These are phyloP conservation scores for Corythornis madagascariensis DNA, from an alignment of 2,113 vertebrate genomes.

Conservation along the genomic window DNA sequence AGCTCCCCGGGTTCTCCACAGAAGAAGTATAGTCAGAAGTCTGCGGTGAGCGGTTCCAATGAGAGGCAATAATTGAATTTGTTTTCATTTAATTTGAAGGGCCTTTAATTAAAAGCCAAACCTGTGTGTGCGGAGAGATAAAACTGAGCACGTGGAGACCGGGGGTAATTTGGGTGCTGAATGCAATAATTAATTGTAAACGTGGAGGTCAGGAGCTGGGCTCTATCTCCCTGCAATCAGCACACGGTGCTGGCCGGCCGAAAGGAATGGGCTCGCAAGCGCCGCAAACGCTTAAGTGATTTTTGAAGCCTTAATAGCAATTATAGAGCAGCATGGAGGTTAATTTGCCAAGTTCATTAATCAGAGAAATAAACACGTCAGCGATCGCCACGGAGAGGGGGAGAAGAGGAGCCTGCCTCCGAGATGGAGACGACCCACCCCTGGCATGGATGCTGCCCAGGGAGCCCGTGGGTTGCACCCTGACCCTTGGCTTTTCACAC, in stretches of 20 bases:
- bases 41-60: slow-evolving; percentile 71
- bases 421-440: background rate
- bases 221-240: slow-evolving; percentile 76
- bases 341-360: slow-evolving; percentile 78
- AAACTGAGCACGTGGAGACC: slow-evolving; percentile 71
- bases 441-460: background rate
- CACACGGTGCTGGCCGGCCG: background rate
- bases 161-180: slow-evolving; percentile 77
- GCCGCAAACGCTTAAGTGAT: slow-evolving; percentile 74
- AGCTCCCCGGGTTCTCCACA: slow-evolving; percentile 54
- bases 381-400: slow-evolving; percentile 41
- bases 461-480: background rate
- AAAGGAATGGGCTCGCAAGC: slow-evolving; percentile 40
- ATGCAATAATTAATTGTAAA: slow-evolving; percentile 80
- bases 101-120: slow-evolving; percentile 85
- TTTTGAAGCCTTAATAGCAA: slow-evolving; percentile 75
- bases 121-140: slow-evolving; percentile 80
- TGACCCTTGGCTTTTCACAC: background rate
- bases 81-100: slow-evolving; percentile 85
- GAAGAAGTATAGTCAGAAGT: slow-evolving; percentile 69
- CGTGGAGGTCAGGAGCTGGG: slow-evolving; percentile 72
- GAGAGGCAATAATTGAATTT: slow-evolving; percentile 85
- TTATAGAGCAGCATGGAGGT: slow-evolving; percentile 75
- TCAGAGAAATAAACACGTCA: slow-evolving; percentile 74
- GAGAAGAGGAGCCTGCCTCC: background rate